phyloP scores from a whole-genome alignment of 2,113 vertebrate genomes.

The Xenus cinereus region DNA sequence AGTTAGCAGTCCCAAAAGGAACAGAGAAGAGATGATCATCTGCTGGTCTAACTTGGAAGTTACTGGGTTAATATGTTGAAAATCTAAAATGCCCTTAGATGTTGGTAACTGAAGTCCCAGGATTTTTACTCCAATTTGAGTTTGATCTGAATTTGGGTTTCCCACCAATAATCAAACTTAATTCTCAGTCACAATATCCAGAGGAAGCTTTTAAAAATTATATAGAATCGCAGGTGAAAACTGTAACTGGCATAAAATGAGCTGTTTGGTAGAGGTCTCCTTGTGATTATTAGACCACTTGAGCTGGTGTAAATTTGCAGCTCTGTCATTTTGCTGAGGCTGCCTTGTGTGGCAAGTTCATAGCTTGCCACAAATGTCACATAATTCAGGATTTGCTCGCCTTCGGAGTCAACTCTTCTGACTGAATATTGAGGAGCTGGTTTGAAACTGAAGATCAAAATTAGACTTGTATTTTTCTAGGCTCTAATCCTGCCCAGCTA shows the following conservation, averaged over 20 bases:
- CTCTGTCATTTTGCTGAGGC: background rate
- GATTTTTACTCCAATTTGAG: background rate
- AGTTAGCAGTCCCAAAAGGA: background rate
- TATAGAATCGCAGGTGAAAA: background rate
- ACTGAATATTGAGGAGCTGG: background rate
- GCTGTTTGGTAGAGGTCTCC: background rate
- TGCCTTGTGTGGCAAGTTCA: background rate
- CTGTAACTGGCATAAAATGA: background rate
- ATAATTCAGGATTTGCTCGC: background rate
- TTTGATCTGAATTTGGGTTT: background rate
- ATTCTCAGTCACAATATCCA: background rate
- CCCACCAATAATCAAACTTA: background rate
- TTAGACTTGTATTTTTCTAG: background rate
- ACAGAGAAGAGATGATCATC: background rate
- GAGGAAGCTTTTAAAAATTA: background rate
- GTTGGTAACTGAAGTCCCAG: background rate
- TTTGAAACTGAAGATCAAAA: background rate
- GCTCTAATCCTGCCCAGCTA: background rate
- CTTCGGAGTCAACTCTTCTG: background rate
- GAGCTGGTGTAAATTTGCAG: background rate
- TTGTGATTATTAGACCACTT: background rate
- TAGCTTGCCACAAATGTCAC: background rate
- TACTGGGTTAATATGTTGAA: background rate
- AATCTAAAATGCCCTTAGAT: background rate
- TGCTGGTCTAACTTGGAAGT: background rate